phyloP scores from a whole-genome alignment of 35 echinoderm and acorn worm genomes.

The Apostichopus californicus region DNA sequence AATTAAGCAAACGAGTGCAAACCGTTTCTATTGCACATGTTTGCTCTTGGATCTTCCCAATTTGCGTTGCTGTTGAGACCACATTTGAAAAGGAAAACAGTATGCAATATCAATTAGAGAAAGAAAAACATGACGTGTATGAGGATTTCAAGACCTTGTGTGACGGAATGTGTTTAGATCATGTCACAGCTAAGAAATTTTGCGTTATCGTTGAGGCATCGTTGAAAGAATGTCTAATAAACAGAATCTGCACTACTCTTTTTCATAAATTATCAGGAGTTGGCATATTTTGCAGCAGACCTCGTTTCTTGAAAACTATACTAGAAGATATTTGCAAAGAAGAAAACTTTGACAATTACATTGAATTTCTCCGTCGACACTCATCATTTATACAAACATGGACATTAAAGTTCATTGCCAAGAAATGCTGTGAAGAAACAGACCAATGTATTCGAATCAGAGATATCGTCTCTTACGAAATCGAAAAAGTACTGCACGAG shows the following conservation, averaged over 20 bases:
- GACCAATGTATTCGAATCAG: background rate
- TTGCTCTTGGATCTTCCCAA: background rate
- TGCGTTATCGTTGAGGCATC: background rate
- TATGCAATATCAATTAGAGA: background rate
- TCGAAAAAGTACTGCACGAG: background rate
- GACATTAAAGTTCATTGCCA: constrained; percentile 17
- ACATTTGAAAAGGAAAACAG: constrained; percentile 4
- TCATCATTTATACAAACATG: background rate
- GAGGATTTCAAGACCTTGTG: background rate
- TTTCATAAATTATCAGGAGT: background rate
- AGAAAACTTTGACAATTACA: background rate
- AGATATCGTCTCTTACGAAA: constrained; percentile 8
- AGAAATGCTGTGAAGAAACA: background rate
- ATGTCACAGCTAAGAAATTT: background rate
- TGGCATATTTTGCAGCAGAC: background rate
- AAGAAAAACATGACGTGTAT: background rate
- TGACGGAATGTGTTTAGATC: background rate
- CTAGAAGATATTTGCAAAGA: background rate
- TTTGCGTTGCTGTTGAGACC: background rate
- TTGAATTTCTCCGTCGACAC: background rate
- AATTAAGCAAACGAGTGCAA: background rate
- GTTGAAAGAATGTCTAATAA: background rate
- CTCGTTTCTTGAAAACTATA: too few relatives aligned
- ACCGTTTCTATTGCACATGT: background rate
- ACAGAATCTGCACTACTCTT: background rate